phyloP scores from a whole-genome alignment of 30 jellyfish, hydroid and myxozoan genomes.

The Aurelia aurita region DNA sequence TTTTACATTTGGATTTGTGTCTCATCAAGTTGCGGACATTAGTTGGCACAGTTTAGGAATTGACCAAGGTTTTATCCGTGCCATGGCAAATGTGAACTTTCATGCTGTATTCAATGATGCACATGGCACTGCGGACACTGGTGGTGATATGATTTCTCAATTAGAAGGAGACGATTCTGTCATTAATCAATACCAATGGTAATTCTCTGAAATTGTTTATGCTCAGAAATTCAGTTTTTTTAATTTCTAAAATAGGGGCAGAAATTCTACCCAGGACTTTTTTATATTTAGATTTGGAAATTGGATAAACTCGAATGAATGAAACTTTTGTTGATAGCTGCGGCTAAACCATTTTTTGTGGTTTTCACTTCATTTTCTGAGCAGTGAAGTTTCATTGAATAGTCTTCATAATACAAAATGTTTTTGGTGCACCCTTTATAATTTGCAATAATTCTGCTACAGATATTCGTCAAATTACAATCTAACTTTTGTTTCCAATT shows the following conservation, averaged over 20 bases:
- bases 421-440: too few species aligned
- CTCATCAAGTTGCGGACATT: slow-evolving; percentile 95
- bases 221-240: background rate
- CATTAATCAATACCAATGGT: slow-evolving; percentile 77
- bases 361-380: too few species aligned
- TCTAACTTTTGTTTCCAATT: background rate
- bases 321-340: too few species aligned
- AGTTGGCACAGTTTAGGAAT: slow-evolving; percentile 97
- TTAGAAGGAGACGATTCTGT: slow-evolving; percentile 78
- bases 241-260: too few species aligned
- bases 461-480: background rate
- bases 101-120: slow-evolving; percentile 85
- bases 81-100: slow-evolving; percentile 91
- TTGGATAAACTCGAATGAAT: too few species aligned
- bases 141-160: slow-evolving; percentile 95
- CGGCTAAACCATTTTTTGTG: too few species aligned
- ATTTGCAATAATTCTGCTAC: too few species aligned
- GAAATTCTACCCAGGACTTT: too few species aligned
- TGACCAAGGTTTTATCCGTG: slow-evolving; percentile 89
- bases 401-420: too few species aligned
- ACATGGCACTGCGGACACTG: slow-evolving; percentile 86
- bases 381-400: too few species aligned
- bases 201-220: background rate
- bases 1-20: slow-evolving; percentile 84
- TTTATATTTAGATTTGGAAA: too few species aligned